phyloP scores from a whole-genome alignment of 2,113 vertebrate genomes.

The Riparia riparia region DNA sequence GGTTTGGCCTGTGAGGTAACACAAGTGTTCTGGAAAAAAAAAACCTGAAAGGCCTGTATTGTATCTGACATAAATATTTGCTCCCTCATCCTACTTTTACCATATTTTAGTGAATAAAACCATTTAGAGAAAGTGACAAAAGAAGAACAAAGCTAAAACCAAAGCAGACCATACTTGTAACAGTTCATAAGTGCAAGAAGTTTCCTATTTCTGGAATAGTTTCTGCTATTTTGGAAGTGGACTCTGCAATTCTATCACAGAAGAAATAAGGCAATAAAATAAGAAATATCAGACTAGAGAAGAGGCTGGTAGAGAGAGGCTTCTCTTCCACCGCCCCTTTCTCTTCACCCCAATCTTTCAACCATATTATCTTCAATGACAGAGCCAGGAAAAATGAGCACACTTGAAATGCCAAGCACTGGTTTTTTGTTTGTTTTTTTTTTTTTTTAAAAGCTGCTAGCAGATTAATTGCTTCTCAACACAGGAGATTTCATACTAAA shows the following conservation, averaged over 20 bases:
- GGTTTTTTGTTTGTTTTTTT: slow-evolving; percentile 58
- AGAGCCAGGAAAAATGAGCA: slow-evolving; percentile 64
- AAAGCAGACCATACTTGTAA: not conserved
- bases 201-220: not conserved
- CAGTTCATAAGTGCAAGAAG: not conserved
- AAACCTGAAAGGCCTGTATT: not conserved
- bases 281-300: slow-evolving; percentile 4
- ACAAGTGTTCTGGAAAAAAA: not conserved
- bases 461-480: slow-evolving; percentile 21
- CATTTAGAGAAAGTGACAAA: not conserved
- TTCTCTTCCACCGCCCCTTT: not conserved
- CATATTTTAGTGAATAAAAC: not conserved
- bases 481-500: slow-evolving; percentile 38
- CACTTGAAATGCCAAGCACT: slow-evolving; percentile 44
- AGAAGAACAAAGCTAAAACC: not conserved
- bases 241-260: not conserved
- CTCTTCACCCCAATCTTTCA: not conserved
- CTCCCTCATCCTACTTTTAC: not conserved
- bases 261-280: slow-evolving; percentile 25
- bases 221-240: not conserved
- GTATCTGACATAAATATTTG: not conserved
- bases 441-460: slow-evolving; percentile 49
- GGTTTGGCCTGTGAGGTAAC: not conserved
- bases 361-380: slow-evolving; percentile 47
- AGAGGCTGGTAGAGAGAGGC: not conserved